Percentiles rank a stretch among this genome's conserved stretches.
Conservation (phyloP, 2,113 vertebrate genomes). For the Trichechus manatus region DNA sequence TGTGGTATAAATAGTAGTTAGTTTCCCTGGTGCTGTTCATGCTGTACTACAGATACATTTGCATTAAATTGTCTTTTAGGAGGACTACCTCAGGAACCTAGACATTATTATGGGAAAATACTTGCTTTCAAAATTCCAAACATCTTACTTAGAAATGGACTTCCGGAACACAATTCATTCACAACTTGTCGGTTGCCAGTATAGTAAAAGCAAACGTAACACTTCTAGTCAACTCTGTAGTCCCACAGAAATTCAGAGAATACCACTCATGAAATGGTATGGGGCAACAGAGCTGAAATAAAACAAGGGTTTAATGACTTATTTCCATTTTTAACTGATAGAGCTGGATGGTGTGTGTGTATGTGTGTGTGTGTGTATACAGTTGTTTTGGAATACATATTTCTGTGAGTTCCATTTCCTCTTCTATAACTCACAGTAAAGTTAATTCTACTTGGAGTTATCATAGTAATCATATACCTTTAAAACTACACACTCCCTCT, state of each 20-base stretch:
- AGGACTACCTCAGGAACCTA: background rate
- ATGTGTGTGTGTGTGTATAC: background rate
- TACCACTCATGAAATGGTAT: constrained; percentile 29
- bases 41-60: background rate
- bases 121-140: constrained; percentile 61
- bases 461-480: constrained; percentile 24
- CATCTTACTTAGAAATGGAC: constrained; percentile 15
- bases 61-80: constrained; percentile 12
- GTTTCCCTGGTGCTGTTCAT: background rate
- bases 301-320: constrained; percentile 21
- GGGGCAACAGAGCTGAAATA: background rate
- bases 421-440: background rate
- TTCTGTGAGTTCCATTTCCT: background rate
- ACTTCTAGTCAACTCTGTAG: constrained; percentile 20
- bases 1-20: background rate
- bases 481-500: background rate
- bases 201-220: constrained; percentile 5
- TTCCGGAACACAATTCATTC: constrained; percentile 12
- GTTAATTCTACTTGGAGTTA: background rate
- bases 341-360: background rate
- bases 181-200: background rate
- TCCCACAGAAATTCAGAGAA: constrained; percentile 42
- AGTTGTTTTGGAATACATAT: background rate
- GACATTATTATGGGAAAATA: constrained; percentile 45
- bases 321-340: constrained; percentile 32